Conservation (phyloP, 2,113 vertebrate genomes). For the Chroicocephalus ridibundus region DNA sequence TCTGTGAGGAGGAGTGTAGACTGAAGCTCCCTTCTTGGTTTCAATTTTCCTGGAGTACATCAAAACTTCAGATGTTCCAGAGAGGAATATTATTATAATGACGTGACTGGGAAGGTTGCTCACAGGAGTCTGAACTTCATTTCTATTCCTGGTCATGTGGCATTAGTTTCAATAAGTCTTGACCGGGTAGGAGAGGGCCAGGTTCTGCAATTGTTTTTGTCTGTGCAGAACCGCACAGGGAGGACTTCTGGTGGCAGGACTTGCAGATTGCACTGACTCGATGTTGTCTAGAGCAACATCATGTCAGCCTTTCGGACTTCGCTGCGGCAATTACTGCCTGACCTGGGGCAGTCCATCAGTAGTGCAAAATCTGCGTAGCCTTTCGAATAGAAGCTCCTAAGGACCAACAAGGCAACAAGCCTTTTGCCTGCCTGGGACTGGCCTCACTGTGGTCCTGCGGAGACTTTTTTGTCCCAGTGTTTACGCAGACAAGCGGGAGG, state of each 20-base stretch:
- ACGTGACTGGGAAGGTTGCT: background rate
- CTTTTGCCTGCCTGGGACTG: background rate
- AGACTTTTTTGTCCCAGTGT: background rate
- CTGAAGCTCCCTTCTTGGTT: background rate
- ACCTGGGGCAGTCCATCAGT: background rate
- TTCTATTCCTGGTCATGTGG: background rate
- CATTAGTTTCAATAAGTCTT: background rate
- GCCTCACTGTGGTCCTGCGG: background rate
- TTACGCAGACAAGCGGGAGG: background rate
- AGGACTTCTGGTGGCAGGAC: background rate
- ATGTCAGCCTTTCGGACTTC: background rate
- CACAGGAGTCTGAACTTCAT: background rate
- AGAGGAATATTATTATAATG: background rate
- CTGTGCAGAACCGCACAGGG: background rate
- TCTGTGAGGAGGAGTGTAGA: background rate
- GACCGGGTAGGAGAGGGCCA: background rate
- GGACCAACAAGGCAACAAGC: background rate
- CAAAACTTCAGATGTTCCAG: background rate
- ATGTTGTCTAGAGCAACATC: background rate
- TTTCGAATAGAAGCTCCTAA: background rate
- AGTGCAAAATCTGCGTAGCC: background rate
- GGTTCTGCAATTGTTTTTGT: background rate
- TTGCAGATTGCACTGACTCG: background rate
- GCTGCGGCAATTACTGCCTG: background rate
- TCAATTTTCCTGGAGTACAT: background rate